phyloP scores from a whole-genome alignment of 2,113 vertebrate genomes.

The Galeopterus variegatus region DNA sequence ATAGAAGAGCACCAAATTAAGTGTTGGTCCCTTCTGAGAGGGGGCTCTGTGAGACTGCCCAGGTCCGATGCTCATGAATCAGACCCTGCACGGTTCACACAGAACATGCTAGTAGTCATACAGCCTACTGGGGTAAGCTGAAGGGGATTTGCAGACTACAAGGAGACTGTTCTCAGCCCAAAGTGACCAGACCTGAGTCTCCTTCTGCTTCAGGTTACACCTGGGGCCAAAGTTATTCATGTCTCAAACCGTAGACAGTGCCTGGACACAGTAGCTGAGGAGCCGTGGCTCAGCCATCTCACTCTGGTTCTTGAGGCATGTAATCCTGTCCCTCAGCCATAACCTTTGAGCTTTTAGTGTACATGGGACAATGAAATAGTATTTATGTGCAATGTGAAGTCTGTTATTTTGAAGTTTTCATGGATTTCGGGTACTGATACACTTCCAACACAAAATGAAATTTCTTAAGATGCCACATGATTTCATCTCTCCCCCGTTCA shows the following conservation, averaged over 20 bases:
- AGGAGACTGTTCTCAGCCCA: background rate
- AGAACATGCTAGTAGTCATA: background rate
- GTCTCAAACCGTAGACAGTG: background rate
- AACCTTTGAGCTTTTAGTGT: background rate
- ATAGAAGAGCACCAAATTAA: background rate
- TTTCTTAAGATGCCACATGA: background rate
- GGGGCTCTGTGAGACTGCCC: fast-evolving
- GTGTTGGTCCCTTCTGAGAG: fast-evolving
- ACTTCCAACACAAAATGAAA: background rate
- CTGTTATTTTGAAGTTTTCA: background rate
- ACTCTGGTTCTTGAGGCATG: background rate
- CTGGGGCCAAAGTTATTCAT: background rate
- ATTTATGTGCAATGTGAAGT: background rate
- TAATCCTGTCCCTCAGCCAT: background rate
- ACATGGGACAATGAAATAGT: background rate
- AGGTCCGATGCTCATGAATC: background rate
- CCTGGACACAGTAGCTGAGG: background rate
- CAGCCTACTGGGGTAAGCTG: fast-evolving
- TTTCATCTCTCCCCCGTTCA: background rate
- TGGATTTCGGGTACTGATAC: background rate
- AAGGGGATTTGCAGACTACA: background rate
- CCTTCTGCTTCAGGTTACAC: background rate
- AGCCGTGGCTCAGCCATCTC: background rate
- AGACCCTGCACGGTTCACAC: background rate
- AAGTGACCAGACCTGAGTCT: fast-evolving